Evolutionary conservation across 2,888 invertebrate genomes (phyloP).

Genomic region (Eilema depressum): DNA sequence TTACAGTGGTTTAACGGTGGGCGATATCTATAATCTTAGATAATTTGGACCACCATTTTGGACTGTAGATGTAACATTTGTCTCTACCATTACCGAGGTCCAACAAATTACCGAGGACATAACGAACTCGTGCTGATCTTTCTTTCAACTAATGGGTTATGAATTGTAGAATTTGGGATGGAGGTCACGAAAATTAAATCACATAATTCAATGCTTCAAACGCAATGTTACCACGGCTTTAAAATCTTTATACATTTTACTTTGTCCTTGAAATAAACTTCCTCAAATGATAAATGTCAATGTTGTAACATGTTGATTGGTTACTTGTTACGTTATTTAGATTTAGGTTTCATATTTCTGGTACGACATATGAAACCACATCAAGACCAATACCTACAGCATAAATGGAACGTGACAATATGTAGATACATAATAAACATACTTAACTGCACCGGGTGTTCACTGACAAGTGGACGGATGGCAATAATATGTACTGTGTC

Average conservation of each 20-base stretch:
- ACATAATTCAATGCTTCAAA: background rate
- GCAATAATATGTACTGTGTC: too few species aligned
- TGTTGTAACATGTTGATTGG: background rate
- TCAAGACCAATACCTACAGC: background rate
- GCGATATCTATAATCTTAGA: too few species aligned
- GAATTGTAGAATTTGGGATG: background rate
- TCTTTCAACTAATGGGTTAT: background rate
- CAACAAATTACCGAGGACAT: background rate
- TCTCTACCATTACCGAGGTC: too few species aligned
- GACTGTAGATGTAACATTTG: background rate
- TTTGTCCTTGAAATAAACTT: background rate
- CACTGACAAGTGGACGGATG: background rate
- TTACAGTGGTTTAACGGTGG: too few species aligned
- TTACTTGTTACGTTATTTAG: background rate
- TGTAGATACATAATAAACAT: background rate
- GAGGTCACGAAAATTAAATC: background rate
- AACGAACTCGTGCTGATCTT: background rate
- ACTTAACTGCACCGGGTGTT: background rate
- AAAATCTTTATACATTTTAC: too few species aligned
- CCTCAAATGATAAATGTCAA: background rate
- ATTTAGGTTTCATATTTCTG: background rate
- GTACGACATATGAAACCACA: conserved; percentile 3
- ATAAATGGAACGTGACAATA: conserved; percentile 3
- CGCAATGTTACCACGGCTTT: too few species aligned
- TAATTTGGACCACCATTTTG: too few species aligned